These are phyloP conservation scores for Chaunax sp. DNA, from an alignment of 2,797 vertebrate genomes.

Conservation along the genomic window DNA sequence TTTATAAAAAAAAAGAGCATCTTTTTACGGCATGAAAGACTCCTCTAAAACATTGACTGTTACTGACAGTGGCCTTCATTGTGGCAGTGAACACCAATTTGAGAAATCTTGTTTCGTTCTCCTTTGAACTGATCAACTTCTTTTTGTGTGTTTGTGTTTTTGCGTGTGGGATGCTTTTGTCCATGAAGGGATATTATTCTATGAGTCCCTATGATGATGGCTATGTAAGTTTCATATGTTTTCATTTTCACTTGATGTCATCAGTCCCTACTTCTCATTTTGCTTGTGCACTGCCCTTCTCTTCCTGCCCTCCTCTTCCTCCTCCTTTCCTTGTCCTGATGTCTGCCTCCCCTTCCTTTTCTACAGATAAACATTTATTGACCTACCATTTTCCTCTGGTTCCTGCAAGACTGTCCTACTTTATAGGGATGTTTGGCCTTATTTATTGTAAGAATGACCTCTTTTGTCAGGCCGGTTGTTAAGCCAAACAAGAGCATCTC, in stretches of 20 bases:
- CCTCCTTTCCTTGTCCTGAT: constrained; percentile 2
- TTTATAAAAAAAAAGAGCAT: not conserved
- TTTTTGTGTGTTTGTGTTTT: constrained; percentile 72
- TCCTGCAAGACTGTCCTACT: constrained; percentile 45
- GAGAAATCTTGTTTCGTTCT: constrained; percentile 49
- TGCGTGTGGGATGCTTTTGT: constrained; percentile 80
- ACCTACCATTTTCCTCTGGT: constrained; percentile 21
- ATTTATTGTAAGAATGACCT: constrained; percentile 33
- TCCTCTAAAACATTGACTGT: not conserved
- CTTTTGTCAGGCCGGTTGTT: constrained; percentile 48
- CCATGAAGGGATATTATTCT: constrained; percentile 93
- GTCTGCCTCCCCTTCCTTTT: constrained; percentile 18
- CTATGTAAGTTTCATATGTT: constrained; percentile 92
- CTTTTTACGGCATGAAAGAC: not conserved
- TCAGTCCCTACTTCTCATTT: constrained; percentile 21
- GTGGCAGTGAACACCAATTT: constrained; percentile 44
- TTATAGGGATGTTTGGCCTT: constrained; percentile 39
- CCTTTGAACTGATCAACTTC: constrained; percentile 66
- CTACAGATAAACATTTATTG: constrained; percentile 27
- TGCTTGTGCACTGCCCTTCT: constrained; percentile 49
- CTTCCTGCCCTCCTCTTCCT: constrained; percentile 1
- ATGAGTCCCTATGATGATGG: constrained; percentile 94
- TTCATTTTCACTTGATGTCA: constrained; percentile 70
- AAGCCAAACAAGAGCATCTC: constrained; percentile 25
- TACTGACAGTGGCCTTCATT: constrained; percentile 34